Percentiles rank a stretch among this genome's conserved stretches.
Evolutionary conservation across 2,113 vertebrate species (phyloP).

Genomic region (Callochromis pleurospilus): DNA sequence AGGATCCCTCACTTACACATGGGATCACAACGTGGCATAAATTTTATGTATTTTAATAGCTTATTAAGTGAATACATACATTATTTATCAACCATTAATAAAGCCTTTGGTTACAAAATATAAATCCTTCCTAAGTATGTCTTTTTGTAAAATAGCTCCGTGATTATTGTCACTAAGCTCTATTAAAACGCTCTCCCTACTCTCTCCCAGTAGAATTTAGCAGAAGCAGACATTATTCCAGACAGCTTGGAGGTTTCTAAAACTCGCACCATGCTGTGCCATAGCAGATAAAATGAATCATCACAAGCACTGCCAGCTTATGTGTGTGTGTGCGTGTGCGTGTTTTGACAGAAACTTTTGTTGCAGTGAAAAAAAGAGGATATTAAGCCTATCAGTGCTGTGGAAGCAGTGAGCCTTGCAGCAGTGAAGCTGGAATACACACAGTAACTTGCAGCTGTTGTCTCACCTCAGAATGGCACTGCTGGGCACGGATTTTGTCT

Average conservation of each 20-base stretch:
- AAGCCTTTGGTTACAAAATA: neutral
- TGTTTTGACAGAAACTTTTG: constrained; percentile 46
- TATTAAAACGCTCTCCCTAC: neutral
- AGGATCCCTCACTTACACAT: neutral
- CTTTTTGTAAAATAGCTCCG: neutral
- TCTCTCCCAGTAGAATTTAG: constrained; percentile 16
- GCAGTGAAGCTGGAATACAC: constrained; percentile 11
- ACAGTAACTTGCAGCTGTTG: constrained; percentile 24
- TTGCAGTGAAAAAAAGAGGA: neutral
- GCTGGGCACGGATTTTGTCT: neutral
- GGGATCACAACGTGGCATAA: neutral
- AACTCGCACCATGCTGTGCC: constrained; percentile 39
- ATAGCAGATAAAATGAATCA: constrained; percentile 49
- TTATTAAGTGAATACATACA: neutral
- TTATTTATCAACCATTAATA: neutral
- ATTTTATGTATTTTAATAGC: neutral
- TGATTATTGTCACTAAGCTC: constrained; percentile 5
- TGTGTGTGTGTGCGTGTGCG: neutral
- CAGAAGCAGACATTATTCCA: constrained; percentile 28
- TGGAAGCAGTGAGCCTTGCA: neutral
- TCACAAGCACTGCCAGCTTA: neutral
- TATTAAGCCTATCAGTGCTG: constrained; percentile 27
- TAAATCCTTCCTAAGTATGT: neutral
- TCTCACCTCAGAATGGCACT: constrained; percentile 5
- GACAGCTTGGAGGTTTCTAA: constrained; percentile 51